Percentiles rank a stretch among this genome's conserved stretches.
These are phyloP conservation scores for Leptogaster cylindrica DNA, from an alignment of 2,888 invertebrate genomes.

Conservation along the genomic window DNA sequence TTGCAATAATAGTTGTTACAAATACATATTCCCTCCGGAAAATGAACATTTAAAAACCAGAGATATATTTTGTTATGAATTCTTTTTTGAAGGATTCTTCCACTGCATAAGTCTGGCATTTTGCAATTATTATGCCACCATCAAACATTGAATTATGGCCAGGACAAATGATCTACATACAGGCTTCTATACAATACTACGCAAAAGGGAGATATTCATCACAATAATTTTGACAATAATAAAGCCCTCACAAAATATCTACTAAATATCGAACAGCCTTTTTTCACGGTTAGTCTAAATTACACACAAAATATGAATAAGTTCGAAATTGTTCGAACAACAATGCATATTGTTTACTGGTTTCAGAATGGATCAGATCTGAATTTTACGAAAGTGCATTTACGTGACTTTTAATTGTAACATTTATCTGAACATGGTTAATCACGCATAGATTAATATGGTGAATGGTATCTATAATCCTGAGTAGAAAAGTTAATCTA, in stretches of 20 bases:
- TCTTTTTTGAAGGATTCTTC: slow-evolving; percentile 21
- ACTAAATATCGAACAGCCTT: slow-evolving; percentile 34
- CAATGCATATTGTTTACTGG: slow-evolving; percentile 13
- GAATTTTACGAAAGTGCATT: no score
- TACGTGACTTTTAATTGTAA: no score
- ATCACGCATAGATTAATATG: slow-evolving; percentile 31
- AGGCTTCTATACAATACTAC: slow-evolving; percentile 17
- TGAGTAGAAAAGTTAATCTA: slow-evolving; percentile 38
- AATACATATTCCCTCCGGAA: slow-evolving; percentile 17
- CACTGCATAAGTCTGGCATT: slow-evolving; percentile 15
- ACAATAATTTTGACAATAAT: slow-evolving; percentile 28
- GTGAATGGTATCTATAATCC: slow-evolving; percentile 30
- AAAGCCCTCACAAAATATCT: slow-evolving; percentile 30
- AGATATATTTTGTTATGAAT: slow-evolving; percentile 16
- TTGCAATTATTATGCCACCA: slow-evolving; percentile 13
- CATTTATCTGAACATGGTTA: slow-evolving; percentile 15
- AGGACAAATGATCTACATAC: slow-evolving; percentile 10
- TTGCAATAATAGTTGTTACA: slow-evolving; percentile 27
- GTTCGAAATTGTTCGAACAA: slow-evolving; percentile 24
- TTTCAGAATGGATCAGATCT: not conserved
- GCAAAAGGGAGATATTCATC: slow-evolving; percentile 17
- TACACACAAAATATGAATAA: slow-evolving; percentile 26
- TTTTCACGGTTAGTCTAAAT: slow-evolving; percentile 23
- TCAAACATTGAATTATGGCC: slow-evolving; percentile 34
- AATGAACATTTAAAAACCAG: slow-evolving; percentile 28